These are phyloP conservation scores for Drosophila sordidapex DNA, from an alignment of 2,888 invertebrate genomes.

Conservation along the genomic window DNA sequence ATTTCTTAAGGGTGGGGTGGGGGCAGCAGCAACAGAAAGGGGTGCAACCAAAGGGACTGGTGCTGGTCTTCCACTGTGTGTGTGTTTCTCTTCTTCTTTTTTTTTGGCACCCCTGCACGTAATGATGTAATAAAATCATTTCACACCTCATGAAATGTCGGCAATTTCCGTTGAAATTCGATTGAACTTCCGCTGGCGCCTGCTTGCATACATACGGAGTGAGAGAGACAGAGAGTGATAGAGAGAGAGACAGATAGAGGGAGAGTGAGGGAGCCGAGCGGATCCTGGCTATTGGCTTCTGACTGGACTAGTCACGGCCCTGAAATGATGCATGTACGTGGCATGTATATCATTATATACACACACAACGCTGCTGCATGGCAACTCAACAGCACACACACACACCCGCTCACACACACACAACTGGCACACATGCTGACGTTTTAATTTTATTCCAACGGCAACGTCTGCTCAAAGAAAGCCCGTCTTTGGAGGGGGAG, in stretches of 20 bases:
- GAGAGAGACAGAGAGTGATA: not conserved
- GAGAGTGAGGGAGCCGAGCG: no score
- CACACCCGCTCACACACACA: conserved; percentile 28
- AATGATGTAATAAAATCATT: conserved; percentile 84
- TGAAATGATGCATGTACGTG: conserved; percentile 75
- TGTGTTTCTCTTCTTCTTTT: not conserved
- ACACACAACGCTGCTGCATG: conserved; percentile 31
- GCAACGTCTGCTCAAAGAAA: conserved; percentile 21
- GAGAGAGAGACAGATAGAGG: not conserved
- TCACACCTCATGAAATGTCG: conserved; percentile 84
- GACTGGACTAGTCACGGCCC: conserved; percentile 70
- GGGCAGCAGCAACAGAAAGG: conserved; percentile 5
- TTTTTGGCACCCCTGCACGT: conserved; percentile 71
- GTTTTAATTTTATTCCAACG: conserved; percentile 78
- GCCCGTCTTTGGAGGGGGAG: not conserved
- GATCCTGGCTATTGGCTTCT: conserved; percentile 11
- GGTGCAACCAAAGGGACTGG: not conserved
- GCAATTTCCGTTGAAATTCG: conserved; percentile 82
- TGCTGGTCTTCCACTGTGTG: not conserved
- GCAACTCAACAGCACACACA: conserved; percentile 41
- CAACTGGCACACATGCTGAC: conserved; percentile 61
- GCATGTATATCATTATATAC: conserved; percentile 76
- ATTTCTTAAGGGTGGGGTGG: conserved; percentile 20
- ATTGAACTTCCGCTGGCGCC: conserved; percentile 73
- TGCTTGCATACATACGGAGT: conserved; percentile 9